phyloP scores from a whole-genome alignment of 2,797 vertebrate genomes.

The Premnoplex brunnescens region DNA sequence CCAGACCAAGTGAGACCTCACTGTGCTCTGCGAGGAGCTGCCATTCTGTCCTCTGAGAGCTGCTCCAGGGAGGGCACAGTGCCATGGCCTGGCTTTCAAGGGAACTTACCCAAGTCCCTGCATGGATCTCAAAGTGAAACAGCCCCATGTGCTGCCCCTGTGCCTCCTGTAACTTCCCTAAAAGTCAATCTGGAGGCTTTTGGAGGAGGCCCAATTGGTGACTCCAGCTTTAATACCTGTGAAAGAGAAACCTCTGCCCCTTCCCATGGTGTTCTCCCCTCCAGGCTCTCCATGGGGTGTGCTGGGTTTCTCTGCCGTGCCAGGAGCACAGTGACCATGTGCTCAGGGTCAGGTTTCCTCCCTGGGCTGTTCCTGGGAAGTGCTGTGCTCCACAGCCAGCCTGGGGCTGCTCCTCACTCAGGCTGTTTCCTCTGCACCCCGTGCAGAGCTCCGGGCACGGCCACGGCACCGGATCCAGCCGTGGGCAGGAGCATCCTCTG shows the following conservation, averaged over 20 bases:
- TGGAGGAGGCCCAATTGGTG: neutral
- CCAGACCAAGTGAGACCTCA: accelerated
- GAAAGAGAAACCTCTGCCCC: neutral
- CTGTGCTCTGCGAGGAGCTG: neutral
- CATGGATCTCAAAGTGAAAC: no score
- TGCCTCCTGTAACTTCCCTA: neutral
- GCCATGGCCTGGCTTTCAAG: neutral
- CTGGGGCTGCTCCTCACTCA: neutral
- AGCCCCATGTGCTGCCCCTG: neutral
- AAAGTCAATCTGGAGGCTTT: neutral
- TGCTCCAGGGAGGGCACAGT: neutral
- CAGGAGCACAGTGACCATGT: neutral
- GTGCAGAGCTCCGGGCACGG: no score
- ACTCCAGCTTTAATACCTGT: neutral
- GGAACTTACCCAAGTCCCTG: neutral
- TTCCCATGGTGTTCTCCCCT: neutral
- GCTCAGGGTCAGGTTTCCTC: neutral
- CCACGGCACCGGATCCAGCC: no score
- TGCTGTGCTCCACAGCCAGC: accelerated
- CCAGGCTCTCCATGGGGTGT: neutral
- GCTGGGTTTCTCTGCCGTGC: neutral
- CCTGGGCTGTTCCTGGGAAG: neutral
- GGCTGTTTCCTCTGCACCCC: no score
- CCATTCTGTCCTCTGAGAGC: no score
- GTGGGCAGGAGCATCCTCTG: neutral